phyloP scores from a whole-genome alignment of 2,113 vertebrate species.

The Coregonus clupeaformis region DNA sequence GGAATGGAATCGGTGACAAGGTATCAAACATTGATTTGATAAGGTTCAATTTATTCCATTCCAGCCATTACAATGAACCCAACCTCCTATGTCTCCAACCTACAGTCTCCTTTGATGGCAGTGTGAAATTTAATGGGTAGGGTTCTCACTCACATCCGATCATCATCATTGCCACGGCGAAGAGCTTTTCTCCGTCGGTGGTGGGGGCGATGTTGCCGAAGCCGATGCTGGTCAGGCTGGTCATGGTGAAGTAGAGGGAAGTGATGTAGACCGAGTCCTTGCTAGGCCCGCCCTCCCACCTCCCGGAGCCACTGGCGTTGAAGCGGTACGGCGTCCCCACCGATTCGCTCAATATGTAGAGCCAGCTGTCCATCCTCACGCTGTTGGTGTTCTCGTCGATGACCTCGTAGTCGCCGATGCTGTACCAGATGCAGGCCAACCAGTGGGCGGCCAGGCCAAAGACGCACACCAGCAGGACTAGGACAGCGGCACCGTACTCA shows the following conservation, averaged over 20 bases:
- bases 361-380: constrained; percentile 88
- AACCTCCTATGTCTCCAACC: too few relatives aligned
- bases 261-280: constrained; percentile 97
- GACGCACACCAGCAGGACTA: constrained; percentile 93
- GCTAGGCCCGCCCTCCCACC: constrained; percentile 92
- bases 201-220: constrained; percentile 96
- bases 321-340: constrained; percentile 90
- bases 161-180: constrained; percentile 99
- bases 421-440: constrained; percentile 98
- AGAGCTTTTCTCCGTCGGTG: constrained; percentile 96
- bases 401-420: constrained; percentile 96
- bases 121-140: background rate
- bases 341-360: constrained; percentile 86
- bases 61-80: background rate
- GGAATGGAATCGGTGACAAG: too few relatives aligned
- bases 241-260: constrained; percentile 96
- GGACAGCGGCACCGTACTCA: constrained; percentile 89
- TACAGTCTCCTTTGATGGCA: background rate
- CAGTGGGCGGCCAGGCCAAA: constrained; percentile 94
- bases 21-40: too few relatives aligned
- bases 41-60: too few relatives aligned
- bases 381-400: constrained; percentile 87
- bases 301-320: constrained; percentile 82
- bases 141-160: constrained; percentile 90
- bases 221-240: constrained; percentile 94